phyloP scores from a whole-genome alignment of 2,797 vertebrate species.

The Halcyon badia region DNA sequence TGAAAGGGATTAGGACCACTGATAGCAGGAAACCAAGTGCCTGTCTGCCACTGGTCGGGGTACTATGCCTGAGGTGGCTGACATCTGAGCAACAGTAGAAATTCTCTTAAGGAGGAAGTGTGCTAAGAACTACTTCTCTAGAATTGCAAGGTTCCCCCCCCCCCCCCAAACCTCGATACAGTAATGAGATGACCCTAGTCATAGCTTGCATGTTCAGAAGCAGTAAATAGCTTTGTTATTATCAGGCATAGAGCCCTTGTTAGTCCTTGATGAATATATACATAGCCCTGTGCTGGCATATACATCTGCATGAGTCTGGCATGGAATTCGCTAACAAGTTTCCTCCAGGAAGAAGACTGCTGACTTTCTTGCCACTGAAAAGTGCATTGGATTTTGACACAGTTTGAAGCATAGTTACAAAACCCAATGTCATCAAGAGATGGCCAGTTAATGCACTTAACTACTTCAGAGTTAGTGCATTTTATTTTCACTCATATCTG shows the following conservation, averaged over 20 bases:
- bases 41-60: neutral
- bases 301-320: fast-evolving
- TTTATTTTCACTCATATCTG: neutral
- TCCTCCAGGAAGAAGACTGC: neutral
- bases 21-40: neutral
- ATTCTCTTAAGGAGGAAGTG: neutral
- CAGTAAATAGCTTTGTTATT: neutral
- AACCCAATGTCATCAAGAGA: neutral
- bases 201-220: neutral
- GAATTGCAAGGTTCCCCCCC: neutral
- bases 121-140: neutral
- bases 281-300: neutral
- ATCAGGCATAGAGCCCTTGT: neutral
- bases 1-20: neutral
- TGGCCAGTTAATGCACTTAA: neutral
- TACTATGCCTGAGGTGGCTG: neutral
- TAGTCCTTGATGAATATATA: neutral
- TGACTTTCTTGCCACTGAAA: neutral
- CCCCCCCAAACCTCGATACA: neutral
- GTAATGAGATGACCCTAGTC: neutral
- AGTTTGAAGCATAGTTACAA: neutral
- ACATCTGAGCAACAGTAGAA: neutral
- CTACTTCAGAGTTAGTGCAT: neutral
- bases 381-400: neutral
- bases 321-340: neutral